phyloP scores from a whole-genome alignment of 2,113 vertebrate species.

The Tricholaema leucomelas region DNA sequence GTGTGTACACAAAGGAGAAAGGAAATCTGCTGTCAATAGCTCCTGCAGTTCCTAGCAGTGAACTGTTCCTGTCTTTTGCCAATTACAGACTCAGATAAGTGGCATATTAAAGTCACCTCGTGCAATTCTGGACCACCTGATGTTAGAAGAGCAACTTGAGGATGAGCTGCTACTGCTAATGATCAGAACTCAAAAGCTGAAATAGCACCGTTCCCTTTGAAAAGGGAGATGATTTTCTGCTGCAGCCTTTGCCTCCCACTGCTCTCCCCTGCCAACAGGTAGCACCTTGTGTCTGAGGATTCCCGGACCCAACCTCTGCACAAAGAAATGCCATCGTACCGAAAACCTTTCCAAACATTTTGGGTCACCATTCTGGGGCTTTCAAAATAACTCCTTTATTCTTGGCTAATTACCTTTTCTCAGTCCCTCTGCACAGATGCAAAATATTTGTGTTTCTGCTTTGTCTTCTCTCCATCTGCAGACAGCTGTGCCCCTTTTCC shows the following conservation, averaged over 20 bases:
- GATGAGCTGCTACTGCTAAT: constrained; percentile 2
- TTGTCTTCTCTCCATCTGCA: not conserved
- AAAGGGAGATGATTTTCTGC: not conserved
- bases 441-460: constrained; percentile 7
- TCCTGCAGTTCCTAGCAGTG: not conserved
- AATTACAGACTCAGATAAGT: not conserved
- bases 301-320: not conserved
- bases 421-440: not conserved
- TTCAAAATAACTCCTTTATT: not conserved
- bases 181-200: not conserved
- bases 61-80: constrained; percentile 18
- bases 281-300: not conserved
- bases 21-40: not conserved
- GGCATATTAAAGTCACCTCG: not conserved
- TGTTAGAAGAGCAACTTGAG: not conserved
- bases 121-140: not conserved
- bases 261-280: not conserved
- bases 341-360: not conserved
- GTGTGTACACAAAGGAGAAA: not conserved
- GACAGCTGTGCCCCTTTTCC: not conserved
- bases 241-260: not conserved
- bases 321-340: not conserved
- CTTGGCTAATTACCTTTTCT: not conserved
- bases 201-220: not conserved
- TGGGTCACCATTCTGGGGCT: not conserved